Base-by-base conservation (phyloP, 2,113 vertebrate genomes). In the Morone saxatilis region DNA sequence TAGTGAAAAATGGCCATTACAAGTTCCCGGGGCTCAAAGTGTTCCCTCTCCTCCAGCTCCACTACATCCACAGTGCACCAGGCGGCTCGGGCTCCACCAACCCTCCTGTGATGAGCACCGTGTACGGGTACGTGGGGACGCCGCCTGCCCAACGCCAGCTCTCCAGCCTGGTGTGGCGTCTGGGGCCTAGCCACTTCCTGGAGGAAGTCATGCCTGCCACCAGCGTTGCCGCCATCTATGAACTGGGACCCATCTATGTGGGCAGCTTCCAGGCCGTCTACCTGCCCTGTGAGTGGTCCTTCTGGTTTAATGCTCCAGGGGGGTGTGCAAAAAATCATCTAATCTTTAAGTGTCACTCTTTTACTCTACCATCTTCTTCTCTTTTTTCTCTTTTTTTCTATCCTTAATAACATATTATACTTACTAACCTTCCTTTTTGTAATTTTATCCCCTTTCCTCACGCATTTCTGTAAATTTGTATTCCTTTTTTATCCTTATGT, bases 251-350 rank as follows among this genome's bases (percentile, higher is more conserved):
- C 7, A 97, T 96, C 89, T 99, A 97, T 0, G 95, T 98, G 0
- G 98, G 98, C 76, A 98, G 98, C 88, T 98, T 99, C 87, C 98
- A 99, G 93, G 97, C 98, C 0, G 97, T 99, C 25, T 97, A 97
- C 65, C 89, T 96, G 36, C 97, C 97, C 0, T 98, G 98, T 99
- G 89, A 98, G 98, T 96, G 20, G 0, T 31, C 13, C 1, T 20
- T 4, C 14, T 20, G 0, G 31, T 16, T 10, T 47, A n/a, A 6
- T 0, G 5, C 1, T 74, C 6, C 25, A 5, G 19, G 13, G 40
- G 14, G 40, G 11, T 14, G 62, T 45, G 40, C 60, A 40, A 20
- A 62, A 40, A 62, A 9, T 5, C 13, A n/a, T 57, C 43, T 31
- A 8, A 67, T 53, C 17, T 67, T 25, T 17, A 2, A 25, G 4